phyloP scores from a whole-genome alignment of 2,888 invertebrate genomes.

The Eupelmus urozonus region DNA sequence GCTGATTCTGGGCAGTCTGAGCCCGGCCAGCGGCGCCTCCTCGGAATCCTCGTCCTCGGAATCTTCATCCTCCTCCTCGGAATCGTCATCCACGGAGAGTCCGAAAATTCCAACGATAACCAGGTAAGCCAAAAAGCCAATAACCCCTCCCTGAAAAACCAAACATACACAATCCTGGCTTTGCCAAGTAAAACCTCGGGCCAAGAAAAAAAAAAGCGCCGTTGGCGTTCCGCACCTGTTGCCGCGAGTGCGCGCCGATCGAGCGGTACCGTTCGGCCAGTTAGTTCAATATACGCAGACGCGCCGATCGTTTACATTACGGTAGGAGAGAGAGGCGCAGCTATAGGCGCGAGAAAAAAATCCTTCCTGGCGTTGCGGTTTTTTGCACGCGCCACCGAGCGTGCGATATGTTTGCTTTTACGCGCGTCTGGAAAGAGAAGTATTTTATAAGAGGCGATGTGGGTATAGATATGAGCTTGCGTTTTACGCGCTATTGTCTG shows the following conservation, averaged over 20 bases:
- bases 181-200: too few species aligned
- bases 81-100: not conserved
- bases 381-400: not conserved
- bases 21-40: not conserved
- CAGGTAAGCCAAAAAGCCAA: constrained; percentile 38
- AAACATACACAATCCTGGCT: too few species aligned
- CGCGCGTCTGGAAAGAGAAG: too few species aligned
- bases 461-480: not conserved
- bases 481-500: not conserved
- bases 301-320: constrained; percentile 45
- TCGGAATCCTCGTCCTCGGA: constrained; percentile 3
- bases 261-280: constrained; percentile 57
- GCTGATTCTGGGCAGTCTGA: constrained; percentile 35
- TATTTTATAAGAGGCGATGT: too few species aligned
- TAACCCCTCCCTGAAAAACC: not conserved
- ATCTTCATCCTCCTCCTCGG: not conserved
- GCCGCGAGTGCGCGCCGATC: constrained; percentile 11
- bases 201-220: not conserved
- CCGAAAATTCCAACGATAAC: not conserved
- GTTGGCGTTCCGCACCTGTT: constrained; percentile 17
- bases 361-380: constrained; percentile 26
- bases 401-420: not conserved
- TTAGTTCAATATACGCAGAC: constrained; percentile 49
- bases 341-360: constrained; percentile 13
- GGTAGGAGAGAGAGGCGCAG: constrained; percentile 12